phyloP scores from a whole-genome alignment of 92 coral and sea anemone genomes.

The Heteractis magnifica region DNA sequence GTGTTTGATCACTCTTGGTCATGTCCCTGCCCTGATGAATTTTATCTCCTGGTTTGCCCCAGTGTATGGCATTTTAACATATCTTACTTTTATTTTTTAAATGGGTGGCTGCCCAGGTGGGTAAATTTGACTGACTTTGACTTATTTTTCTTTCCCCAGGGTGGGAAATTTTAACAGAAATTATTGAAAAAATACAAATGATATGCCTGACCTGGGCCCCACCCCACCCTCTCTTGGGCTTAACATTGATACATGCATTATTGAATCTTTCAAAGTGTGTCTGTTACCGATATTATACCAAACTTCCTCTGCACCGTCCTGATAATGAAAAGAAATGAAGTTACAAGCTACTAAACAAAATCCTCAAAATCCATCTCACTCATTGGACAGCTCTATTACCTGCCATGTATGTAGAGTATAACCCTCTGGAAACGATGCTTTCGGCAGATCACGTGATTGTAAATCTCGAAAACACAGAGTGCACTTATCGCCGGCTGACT shows the following conservation, averaged over 20 bases:
- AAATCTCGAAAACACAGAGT: constrained; percentile 18
- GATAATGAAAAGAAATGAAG: neutral
- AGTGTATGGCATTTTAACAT: too few relatives aligned
- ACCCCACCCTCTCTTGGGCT: too few relatives aligned
- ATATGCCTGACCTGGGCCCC: too few relatives aligned
- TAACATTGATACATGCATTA: neutral
- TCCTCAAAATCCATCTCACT: neutral
- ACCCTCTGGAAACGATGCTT: constrained; percentile 14
- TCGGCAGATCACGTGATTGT: constrained; percentile 35
- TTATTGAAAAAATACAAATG: too few relatives aligned
- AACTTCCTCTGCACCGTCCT: constrained; percentile 57
- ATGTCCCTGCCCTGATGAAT: too few relatives aligned
- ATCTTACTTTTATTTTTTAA: too few relatives aligned
- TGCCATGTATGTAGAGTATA: constrained; percentile 46
- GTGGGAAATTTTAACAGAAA: too few relatives aligned
- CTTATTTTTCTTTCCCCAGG: too few relatives aligned
- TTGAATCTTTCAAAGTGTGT: neutral
- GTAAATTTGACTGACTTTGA: too few relatives aligned
- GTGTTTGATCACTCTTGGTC: too few relatives aligned
- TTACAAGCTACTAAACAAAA: neutral
- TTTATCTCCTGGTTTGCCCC: too few relatives aligned
- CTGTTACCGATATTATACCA: constrained; percentile 60
- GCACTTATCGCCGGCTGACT: neutral
- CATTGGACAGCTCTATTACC: constrained; percentile 15
- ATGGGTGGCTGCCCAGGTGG: too few relatives aligned